phyloP scores from a whole-genome alignment of 2,888 invertebrate genomes.

The Augiades crinisus region DNA sequence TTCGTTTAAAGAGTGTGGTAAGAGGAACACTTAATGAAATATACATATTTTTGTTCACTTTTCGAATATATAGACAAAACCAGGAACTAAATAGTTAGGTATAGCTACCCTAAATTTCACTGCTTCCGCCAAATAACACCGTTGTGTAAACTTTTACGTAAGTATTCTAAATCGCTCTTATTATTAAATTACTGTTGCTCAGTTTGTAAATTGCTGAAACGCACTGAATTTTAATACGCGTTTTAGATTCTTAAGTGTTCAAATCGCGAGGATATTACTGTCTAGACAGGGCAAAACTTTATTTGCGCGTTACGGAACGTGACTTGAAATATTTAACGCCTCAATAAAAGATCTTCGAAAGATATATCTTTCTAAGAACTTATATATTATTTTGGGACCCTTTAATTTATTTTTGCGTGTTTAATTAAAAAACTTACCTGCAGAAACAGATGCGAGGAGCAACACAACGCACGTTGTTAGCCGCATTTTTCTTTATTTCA shows the following conservation, averaged over 20 bases:
- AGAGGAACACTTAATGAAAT: too few species aligned
- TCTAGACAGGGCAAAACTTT: slow-evolving; percentile 27
- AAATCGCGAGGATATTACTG: background rate
- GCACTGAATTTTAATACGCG: background rate
- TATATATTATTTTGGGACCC: background rate
- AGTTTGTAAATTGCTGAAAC: background rate
- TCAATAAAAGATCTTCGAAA: background rate
- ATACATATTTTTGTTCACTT: too few species aligned
- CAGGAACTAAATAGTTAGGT: too few species aligned
- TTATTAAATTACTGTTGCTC: background rate
- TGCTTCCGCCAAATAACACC: too few species aligned
- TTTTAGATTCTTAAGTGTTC: background rate
- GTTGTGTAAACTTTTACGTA: too few species aligned
- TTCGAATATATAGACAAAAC: too few species aligned
- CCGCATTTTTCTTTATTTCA: slow-evolving; percentile 53
- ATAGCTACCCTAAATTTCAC: too few species aligned
- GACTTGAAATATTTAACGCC: background rate
- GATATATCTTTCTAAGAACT: background rate
- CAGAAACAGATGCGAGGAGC: slow-evolving; percentile 46
- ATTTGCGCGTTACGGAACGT: slow-evolving; percentile 28
- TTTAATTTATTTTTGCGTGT: background rate
- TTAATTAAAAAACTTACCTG: slow-evolving; percentile 50
- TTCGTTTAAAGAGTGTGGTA: too few species aligned
- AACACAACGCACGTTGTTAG: slow-evolving; percentile 50
- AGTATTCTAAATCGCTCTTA: too few species aligned